These are phyloP conservation scores for Neodiprion lecontei DNA, from an alignment of 1,140 invertebrate genomes.

Conservation along the genomic window DNA sequence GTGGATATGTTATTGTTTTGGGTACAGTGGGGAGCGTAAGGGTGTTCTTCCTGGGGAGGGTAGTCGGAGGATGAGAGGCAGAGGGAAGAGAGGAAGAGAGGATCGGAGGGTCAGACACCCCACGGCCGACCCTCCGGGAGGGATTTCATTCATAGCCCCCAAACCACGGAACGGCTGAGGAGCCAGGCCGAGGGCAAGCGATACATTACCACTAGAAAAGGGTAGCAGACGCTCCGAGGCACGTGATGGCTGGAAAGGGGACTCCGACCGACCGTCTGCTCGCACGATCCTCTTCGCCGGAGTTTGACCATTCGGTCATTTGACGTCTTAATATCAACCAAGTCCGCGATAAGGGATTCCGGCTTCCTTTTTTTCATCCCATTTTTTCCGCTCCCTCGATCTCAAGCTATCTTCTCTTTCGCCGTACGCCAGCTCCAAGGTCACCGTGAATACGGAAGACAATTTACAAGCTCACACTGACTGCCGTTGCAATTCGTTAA, in stretches of 20 bases:
- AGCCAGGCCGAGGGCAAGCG: slow-evolving; percentile 43
- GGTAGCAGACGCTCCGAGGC: slow-evolving; percentile 42
- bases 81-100: slow-evolving; percentile 48
- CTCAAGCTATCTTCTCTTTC: neutral
- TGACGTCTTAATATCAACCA: slow-evolving; percentile 57
- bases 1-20: slow-evolving; percentile 58
- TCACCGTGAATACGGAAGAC: slow-evolving; percentile 12
- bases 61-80: slow-evolving; percentile 26
- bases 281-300: neutral
- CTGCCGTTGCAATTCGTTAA: too few relatives aligned
- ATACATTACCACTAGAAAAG: slow-evolving; percentile 52
- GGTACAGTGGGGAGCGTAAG: slow-evolving; percentile 26
- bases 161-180: slow-evolving; percentile 31
- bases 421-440: neutral
- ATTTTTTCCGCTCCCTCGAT: neutral
- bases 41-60: slow-evolving; percentile 39
- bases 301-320: slow-evolving; percentile 47
- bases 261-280: slow-evolving; percentile 27
- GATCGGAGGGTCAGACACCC: slow-evolving; percentile 55
- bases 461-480: too few relatives aligned
- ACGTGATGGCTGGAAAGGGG: slow-evolving; percentile 47
- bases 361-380: neutral
- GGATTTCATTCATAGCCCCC: slow-evolving; percentile 60
- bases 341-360: slow-evolving; percentile 26
- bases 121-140: slow-evolving; percentile 51